Conservation (phyloP, 2,888 invertebrate genomes). For the Litoditis marina region DNA sequence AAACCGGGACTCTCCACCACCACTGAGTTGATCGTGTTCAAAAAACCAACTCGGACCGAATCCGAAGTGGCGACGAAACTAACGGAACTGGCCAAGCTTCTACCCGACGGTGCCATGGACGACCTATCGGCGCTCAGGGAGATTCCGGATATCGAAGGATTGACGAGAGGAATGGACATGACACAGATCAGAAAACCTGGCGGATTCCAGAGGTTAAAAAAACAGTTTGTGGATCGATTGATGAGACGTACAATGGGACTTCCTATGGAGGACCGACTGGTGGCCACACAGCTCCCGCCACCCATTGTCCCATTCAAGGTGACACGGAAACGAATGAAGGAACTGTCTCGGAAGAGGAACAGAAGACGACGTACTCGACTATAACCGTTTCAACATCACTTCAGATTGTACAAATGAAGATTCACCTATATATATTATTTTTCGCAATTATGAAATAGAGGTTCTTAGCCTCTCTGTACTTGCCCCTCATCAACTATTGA, state of each 20-base stretch:
- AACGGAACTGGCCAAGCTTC: conserved; percentile 33
- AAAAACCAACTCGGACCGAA: conserved; percentile 26
- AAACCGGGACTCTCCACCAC: conserved; percentile 4
- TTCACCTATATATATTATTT: no score
- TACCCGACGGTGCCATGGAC: conserved; percentile 48
- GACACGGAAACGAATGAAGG: conserved; percentile 36
- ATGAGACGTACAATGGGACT: conserved; percentile 46
- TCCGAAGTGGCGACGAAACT: conserved; percentile 33
- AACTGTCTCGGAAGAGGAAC: not conserved
- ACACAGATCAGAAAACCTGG: conserved; percentile 51
- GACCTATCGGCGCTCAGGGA: conserved; percentile 49
- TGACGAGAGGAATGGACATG: conserved; percentile 55
- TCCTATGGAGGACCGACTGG: conserved; percentile 28
- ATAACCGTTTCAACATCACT: no score
- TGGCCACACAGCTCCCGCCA: conserved; percentile 25
- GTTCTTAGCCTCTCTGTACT: no score
- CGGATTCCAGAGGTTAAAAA: conserved; percentile 49
- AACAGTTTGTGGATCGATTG: conserved; percentile 55
- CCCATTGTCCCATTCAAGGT: conserved; percentile 50
- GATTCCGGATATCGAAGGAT: conserved; percentile 53
- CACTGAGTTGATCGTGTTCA: conserved; percentile 27
- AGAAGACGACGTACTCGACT: not conserved
- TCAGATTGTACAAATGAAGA: no score
- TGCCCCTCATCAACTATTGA: no score
- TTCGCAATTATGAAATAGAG: no score